Conservation (phyloP, 2,888 invertebrate species). For the Exephanes ischioxanthus region DNA sequence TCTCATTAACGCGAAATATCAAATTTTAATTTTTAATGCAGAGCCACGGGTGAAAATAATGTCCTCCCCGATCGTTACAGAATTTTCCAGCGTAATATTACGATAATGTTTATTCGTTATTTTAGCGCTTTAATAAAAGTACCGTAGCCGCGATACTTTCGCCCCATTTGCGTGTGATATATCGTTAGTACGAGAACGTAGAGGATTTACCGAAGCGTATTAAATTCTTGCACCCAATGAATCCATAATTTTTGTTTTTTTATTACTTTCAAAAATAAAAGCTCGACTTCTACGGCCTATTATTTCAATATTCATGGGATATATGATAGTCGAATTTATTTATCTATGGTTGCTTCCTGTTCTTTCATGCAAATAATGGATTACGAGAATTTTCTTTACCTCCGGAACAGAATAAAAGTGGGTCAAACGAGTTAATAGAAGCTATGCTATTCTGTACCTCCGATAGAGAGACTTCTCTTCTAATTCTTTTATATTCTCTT, state of each 20-base stretch:
- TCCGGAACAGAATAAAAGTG: conserved; percentile 22
- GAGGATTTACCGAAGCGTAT: conserved; percentile 35
- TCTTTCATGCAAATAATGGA: conserved; percentile 35
- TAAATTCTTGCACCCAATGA: conserved; percentile 36
- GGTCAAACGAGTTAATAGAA: not conserved
- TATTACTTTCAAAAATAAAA: conserved; percentile 21
- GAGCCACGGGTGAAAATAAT: conserved; percentile 6
- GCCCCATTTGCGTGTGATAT: conserved; percentile 23
- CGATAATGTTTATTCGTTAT: conserved; percentile 15
- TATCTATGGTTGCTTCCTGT: conserved; percentile 28
- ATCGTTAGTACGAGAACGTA: conserved; percentile 24
- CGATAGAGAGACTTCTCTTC: conserved; percentile 5
- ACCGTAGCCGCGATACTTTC: not conserved
- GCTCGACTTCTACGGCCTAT: not conserved
- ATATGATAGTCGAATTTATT: conserved; percentile 30
- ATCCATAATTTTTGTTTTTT: conserved; percentile 41
- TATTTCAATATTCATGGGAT: conserved; percentile 41
- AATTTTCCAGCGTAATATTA: conserved; percentile 2
- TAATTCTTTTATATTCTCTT: not conserved
- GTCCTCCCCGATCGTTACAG: not conserved
- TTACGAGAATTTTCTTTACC: conserved; percentile 38
- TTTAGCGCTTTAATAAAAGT: conserved; percentile 20
- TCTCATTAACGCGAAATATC: not conserved
- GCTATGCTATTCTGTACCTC: not conserved
- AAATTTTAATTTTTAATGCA: not conserved